phyloP scores from a whole-genome alignment of 2,113 vertebrate species.

The Nothoprocta perdicaria region DNA sequence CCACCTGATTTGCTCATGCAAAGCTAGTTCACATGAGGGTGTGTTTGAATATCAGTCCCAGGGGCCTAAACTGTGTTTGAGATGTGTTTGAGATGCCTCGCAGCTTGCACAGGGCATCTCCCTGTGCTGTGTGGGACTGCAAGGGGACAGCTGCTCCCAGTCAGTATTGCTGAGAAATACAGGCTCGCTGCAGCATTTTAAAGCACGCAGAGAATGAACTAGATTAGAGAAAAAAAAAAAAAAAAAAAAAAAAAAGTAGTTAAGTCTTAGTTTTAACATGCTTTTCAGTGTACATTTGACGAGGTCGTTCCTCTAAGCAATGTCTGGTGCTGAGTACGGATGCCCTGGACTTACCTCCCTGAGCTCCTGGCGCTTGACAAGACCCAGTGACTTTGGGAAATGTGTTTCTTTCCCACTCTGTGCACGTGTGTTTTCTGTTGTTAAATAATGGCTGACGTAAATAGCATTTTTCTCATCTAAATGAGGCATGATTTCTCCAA shows the following conservation, averaged over 20 bases:
- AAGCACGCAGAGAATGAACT: not conserved
- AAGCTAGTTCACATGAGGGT: fast-evolving
- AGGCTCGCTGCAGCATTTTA: not conserved
- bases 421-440: not conserved
- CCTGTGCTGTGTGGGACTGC: fast-evolving
- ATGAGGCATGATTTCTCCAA: constrained; percentile 1
- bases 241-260: not conserved
- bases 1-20: fast-evolving
- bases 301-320: not conserved
- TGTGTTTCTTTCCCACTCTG: not conserved
- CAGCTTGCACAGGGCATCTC: not conserved
- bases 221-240: not conserved
- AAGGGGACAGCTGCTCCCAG: not conserved
- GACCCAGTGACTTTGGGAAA: not conserved
- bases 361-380: not conserved
- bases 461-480: not conserved
- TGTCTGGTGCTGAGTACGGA: not conserved
- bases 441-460: not conserved
- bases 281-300: not conserved
- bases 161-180: fast-evolving
- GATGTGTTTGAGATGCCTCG: not conserved
- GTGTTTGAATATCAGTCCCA: not conserved
- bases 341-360: not conserved
- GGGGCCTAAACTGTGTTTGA: not conserved
- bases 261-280: not conserved